These are phyloP conservation scores for Grammomys surdaster DNA, from an alignment of 2,113 vertebrate species.

Conservation along the genomic window DNA sequence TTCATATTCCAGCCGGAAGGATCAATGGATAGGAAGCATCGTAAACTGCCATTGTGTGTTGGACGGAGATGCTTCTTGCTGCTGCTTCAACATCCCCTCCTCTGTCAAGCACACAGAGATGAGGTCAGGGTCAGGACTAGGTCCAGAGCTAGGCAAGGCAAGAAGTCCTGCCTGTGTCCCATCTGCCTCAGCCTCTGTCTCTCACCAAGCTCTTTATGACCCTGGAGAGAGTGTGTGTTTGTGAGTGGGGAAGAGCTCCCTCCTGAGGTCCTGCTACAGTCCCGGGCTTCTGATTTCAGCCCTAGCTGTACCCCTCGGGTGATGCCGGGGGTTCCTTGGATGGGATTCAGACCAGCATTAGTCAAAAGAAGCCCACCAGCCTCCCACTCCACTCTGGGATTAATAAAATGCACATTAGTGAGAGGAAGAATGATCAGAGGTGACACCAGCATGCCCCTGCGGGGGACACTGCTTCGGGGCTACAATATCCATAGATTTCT, in stretches of 20 bases:
- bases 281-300: neutral
- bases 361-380: neutral
- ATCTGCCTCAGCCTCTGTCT: neutral
- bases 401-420: slow-evolving; percentile 35
- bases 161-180: neutral
- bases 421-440: neutral
- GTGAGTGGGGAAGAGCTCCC: neutral
- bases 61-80: neutral
- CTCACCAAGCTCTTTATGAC: neutral
- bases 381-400: neutral
- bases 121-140: neutral
- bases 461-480: neutral
- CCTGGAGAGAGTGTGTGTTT: neutral
- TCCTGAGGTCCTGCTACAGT: neutral
- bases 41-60: neutral
- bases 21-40: neutral
- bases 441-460: neutral
- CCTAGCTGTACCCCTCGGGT: neutral
- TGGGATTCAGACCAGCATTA: neutral
- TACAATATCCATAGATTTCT: slow-evolving; percentile 7
- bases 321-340: neutral
- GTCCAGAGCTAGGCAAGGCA: neutral
- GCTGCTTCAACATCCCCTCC: neutral
- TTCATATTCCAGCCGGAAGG: neutral
- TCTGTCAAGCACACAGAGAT: neutral